phyloP scores from a whole-genome alignment of 1,140 invertebrate species.

The Gerris buenoi region DNA sequence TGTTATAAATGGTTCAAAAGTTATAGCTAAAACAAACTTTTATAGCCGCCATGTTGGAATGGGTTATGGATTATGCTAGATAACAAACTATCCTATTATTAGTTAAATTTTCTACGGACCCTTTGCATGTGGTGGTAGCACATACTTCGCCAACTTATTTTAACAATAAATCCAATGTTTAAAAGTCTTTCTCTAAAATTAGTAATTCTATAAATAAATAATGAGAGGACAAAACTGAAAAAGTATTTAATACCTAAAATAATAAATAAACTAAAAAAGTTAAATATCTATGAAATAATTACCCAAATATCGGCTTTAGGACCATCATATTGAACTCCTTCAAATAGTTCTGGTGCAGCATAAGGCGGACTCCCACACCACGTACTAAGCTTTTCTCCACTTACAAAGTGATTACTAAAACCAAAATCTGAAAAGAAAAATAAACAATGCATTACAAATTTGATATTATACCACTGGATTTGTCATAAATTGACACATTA shows the following conservation, averaged over 20 bases:
- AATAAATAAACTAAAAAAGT: not conserved
- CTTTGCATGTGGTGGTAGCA: too few relatives aligned
- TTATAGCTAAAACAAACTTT: too few relatives aligned
- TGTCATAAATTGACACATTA: too few relatives aligned
- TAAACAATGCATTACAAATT: not conserved
- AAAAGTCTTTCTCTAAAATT: too few relatives aligned
- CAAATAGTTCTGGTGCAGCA: slow-evolving; percentile 93
- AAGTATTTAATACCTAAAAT: not conserved
- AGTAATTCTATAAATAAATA: not conserved
- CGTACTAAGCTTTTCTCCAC: slow-evolving; percentile 67
- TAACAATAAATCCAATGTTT: too few relatives aligned
- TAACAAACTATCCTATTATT: too few relatives aligned
- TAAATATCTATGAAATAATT: slow-evolving; percentile 23
- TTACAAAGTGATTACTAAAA: slow-evolving; percentile 82
- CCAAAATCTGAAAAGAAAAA: slow-evolving; percentile 58
- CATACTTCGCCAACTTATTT: too few relatives aligned
- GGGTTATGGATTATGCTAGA: too few relatives aligned
- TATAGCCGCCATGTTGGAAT: too few relatives aligned
- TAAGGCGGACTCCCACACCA: slow-evolving; percentile 98
- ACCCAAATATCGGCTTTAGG: slow-evolving; percentile 97
- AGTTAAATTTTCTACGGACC: too few relatives aligned
- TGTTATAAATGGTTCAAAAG: too few relatives aligned
- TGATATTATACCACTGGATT: too few relatives aligned
- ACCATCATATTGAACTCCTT: slow-evolving; percentile 89
- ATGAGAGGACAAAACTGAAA: not conserved